Conservation (phyloP, 2,888 invertebrate species). For the Baccha elongata region DNA sequence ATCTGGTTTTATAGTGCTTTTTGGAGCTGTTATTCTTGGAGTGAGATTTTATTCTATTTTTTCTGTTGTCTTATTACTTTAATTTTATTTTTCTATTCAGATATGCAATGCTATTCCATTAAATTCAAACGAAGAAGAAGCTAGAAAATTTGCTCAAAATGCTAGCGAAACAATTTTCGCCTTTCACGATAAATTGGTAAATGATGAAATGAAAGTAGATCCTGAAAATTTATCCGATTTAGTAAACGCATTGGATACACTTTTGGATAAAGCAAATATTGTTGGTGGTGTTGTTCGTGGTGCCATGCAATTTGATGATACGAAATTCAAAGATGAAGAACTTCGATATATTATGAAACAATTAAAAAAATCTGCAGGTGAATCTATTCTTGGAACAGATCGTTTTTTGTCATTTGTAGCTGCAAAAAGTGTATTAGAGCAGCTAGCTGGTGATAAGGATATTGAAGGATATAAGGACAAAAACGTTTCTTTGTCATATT, state of each 20-base stretch:
- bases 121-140: constrained; percentile 12
- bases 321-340: neutral
- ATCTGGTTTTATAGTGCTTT: no score
- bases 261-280: neutral
- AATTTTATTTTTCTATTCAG: neutral
- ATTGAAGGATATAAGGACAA: neutral
- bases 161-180: neutral
- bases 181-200: neutral
- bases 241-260: neutral
- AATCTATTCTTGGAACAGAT: neutral
- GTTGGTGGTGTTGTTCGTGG: neutral
- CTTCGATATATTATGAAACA: neutral
- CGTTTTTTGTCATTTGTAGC: neutral
- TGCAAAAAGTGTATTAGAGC: neutral
- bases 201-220: neutral
- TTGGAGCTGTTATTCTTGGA: no score
- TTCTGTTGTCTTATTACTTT: no score
- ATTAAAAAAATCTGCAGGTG: neutral
- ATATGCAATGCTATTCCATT: constrained; percentile 9
- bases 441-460: neutral
- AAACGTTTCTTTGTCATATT: constrained; percentile 76
- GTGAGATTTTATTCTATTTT: no score
- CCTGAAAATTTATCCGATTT: neutral
- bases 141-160: constrained; percentile 9
- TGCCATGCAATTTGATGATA: neutral